Conservation (phyloP, 2,113 vertebrate genomes). For the Heliornis fulica region DNA sequence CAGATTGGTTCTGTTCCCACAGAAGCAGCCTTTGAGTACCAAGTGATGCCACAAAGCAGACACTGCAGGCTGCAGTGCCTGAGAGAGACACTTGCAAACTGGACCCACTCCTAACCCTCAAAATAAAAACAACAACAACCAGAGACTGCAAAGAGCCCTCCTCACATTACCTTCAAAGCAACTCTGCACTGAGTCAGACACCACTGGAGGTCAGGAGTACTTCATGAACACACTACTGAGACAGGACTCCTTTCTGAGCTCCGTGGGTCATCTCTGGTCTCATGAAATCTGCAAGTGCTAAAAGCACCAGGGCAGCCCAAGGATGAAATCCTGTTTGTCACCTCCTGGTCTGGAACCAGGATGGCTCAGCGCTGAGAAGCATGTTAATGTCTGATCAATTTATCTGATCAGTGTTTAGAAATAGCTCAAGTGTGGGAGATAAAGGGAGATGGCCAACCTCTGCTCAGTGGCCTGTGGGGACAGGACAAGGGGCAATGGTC, state of each 20-base stretch:
- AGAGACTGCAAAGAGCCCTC: background rate
- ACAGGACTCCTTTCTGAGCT: background rate
- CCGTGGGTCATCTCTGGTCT: background rate
- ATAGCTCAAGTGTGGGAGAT: no score
- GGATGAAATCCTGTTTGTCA: background rate
- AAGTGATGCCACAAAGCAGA: background rate
- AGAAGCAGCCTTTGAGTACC: background rate
- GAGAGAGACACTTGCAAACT: background rate
- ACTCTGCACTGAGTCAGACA: background rate
- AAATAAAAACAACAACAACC: background rate
- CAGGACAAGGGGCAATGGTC: no score
- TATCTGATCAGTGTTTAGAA: no score
- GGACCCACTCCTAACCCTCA: background rate
- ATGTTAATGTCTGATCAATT: no score
- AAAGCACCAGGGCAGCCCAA: background rate
- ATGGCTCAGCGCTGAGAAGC: background rate
- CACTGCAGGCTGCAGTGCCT: background rate
- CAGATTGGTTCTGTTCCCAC: background rate
- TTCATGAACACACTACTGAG: background rate
- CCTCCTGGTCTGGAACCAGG: background rate
- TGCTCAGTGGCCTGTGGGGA: no score
- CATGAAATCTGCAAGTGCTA: background rate
- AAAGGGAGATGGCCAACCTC: no score
- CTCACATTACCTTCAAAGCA: no score
- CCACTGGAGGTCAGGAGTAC: slow-evolving; percentile 55